Evolutionary conservation across 2,888 invertebrate species (phyloP).

Genomic region (Philopedon plagiatum): DNA sequence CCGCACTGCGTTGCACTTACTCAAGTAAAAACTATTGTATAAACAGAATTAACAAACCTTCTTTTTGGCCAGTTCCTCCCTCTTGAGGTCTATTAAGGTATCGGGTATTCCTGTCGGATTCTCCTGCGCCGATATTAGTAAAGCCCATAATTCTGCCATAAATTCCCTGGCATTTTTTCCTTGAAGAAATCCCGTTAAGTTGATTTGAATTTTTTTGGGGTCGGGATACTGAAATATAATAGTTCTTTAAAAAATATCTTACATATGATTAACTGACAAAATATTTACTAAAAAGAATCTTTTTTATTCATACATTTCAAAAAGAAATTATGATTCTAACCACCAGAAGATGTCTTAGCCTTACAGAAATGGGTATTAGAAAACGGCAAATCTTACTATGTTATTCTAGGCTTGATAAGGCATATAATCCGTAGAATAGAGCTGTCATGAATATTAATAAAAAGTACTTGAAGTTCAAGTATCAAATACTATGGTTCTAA

Average conservation of each 20-base stretch:
- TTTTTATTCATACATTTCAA: background rate
- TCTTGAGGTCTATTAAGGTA: slow-evolving; percentile 94
- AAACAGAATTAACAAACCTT: slow-evolving; percentile 75
- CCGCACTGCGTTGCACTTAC: no score
- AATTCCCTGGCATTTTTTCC: slow-evolving; percentile 97
- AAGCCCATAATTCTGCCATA: slow-evolving; percentile 97
- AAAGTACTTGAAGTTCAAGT: no score
- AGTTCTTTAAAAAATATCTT: no score
- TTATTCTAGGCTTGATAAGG: no score
- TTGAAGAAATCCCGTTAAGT: slow-evolving; percentile 98
- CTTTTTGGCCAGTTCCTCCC: slow-evolving; percentile 94
- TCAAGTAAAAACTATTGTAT: no score
- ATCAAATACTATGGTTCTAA: no score
- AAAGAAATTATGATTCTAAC: no score
- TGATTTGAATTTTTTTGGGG: slow-evolving; percentile 99
- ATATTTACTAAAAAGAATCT: background rate
- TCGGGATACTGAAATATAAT: slow-evolving; percentile 85
- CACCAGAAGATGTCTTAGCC: no score
- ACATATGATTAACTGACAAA: background rate
- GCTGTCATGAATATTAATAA: no score
- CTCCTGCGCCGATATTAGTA: slow-evolving; percentile 95
- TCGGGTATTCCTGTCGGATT: slow-evolving; percentile 96
- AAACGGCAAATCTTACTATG: no score
- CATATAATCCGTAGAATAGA: no score
- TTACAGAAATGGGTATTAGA: no score